Conservation (phyloP, 2,797 vertebrate species). For the Scleropages formosus region DNA sequence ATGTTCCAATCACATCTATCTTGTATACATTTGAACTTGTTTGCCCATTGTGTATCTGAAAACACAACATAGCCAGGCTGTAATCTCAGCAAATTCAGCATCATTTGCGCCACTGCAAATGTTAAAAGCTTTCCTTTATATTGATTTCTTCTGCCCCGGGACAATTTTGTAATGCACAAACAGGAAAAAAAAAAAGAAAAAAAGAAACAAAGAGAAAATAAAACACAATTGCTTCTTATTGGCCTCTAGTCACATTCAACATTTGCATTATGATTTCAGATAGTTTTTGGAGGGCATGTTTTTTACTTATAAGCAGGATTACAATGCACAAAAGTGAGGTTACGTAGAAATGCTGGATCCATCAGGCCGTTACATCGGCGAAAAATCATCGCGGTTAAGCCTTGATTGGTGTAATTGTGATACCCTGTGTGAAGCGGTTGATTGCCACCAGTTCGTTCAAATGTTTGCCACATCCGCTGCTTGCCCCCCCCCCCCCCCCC, state of each 20-base stretch:
- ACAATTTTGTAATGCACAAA: background rate
- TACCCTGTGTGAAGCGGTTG: background rate
- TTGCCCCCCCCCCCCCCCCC: background rate
- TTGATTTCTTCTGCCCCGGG: background rate
- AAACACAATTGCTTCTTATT: background rate
- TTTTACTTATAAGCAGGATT: background rate
- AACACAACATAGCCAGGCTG: background rate
- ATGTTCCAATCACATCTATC: background rate
- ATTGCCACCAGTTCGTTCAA: background rate
- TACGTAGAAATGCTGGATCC: background rate
- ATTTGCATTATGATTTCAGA: background rate
- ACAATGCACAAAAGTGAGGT: background rate
- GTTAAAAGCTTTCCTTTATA: no score
- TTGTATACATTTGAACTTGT: background rate
- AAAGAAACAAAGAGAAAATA: no score
- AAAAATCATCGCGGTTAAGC: conserved; percentile 4
- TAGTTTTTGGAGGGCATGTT: background rate
- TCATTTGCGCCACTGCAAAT: no score
- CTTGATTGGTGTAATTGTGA: conserved; percentile 14
- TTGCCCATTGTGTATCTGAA: no score
- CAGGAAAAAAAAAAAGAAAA: background rate
- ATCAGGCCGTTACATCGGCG: background rate
- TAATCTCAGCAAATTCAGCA: no score
- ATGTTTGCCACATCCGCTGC: background rate
- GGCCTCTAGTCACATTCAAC: background rate